Evolutionary conservation across 1,140 invertebrate species (phyloP).

Genomic region (Pollicipes pollicipes): DNA sequence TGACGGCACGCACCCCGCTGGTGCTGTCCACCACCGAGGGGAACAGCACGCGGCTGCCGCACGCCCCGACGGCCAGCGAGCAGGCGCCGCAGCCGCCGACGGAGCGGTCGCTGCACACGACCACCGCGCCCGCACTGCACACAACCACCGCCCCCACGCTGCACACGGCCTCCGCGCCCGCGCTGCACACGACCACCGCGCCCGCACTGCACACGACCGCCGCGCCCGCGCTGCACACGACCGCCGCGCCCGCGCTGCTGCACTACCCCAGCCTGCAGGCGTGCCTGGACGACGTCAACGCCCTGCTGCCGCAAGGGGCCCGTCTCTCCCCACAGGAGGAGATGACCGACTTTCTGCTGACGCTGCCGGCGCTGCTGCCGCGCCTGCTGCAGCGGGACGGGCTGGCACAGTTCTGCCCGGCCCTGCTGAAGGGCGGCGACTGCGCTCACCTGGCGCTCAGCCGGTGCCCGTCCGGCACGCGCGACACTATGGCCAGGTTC

Average conservation of each 20-base stretch:
- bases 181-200: not conserved
- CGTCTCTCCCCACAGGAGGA: not conserved
- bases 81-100: no score
- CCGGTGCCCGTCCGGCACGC: not conserved
- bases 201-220: not conserved
- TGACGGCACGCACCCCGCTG: not conserved
- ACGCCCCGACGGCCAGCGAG: no score
- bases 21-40: no score
- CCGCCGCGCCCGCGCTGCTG: no score
- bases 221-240: not conserved
- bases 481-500: not conserved
- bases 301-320: not conserved
- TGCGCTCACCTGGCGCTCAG: not conserved
- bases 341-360: not conserved
- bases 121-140: not conserved
- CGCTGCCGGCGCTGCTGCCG: not conserved
- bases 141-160: not conserved
- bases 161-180: not conserved
- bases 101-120: no score
- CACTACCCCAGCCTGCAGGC: not conserved
- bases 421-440: not conserved
- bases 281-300: not conserved
- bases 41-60: no score
- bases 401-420: not conserved
- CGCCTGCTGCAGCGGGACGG: not conserved